Conservation (phyloP, 2,888 invertebrate genomes). For the Abrostola tripartita region DNA sequence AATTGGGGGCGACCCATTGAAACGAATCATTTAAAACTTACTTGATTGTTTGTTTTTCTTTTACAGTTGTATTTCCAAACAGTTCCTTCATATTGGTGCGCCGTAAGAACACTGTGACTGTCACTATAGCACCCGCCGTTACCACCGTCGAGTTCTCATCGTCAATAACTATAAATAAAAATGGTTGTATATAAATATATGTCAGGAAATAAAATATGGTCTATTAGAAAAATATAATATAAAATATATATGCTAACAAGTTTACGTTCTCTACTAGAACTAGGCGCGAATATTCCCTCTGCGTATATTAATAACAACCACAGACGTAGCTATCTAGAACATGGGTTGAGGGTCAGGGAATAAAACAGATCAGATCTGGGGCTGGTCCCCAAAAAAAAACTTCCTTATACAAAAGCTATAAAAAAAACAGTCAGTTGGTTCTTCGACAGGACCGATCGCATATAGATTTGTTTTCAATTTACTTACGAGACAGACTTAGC, state of each 20-base stretch:
- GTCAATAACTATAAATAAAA: constrained; percentile 93
- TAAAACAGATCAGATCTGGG: too few species aligned
- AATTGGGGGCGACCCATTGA: neutral
- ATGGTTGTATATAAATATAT: neutral
- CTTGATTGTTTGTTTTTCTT: constrained; percentile 90
- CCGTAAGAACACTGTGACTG: constrained; percentile 96
- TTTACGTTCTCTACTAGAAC: too few species aligned
- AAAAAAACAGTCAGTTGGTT: too few species aligned
- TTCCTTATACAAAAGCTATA: too few species aligned
- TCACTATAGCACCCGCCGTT: constrained; percentile 99
- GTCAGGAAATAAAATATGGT: neutral
- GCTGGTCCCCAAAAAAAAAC: too few species aligned
- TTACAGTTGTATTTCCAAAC: constrained; percentile 93
- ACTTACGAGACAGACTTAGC: too few species aligned
- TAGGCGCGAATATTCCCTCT: too few species aligned
- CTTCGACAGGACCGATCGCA: too few species aligned
- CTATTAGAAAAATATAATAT: neutral
- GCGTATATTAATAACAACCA: too few species aligned
- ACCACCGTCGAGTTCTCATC: constrained; percentile 99
- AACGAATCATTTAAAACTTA: constrained; percentile 61
- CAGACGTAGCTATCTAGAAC: too few species aligned
- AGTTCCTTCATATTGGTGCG: constrained; percentile 95
- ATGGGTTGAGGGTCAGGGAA: too few species aligned
- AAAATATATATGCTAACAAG: too few species aligned
- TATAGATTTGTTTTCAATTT: neutral